These are phyloP conservation scores for Penaeus vannamei DNA, from an alignment of 1,140 invertebrate species.

Conservation along the genomic window DNA sequence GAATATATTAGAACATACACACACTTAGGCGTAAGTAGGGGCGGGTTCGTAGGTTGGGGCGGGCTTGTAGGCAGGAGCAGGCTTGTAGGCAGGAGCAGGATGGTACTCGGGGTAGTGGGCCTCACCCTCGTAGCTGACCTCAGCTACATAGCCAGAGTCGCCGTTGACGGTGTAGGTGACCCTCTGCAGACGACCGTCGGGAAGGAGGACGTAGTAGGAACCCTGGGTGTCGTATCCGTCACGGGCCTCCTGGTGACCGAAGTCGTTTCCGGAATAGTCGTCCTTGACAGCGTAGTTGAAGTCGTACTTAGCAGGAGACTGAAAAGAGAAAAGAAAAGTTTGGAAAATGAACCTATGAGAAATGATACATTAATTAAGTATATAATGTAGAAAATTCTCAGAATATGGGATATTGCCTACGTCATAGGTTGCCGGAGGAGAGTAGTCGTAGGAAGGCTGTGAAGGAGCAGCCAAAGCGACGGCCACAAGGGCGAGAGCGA, in stretches of 20 bases:
- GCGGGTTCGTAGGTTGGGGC: background rate
- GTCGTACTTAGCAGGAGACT: conserved; percentile 11
- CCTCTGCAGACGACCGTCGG: conserved; percentile 20
- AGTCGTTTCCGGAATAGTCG: conserved; percentile 14
- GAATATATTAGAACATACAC: too few species aligned
- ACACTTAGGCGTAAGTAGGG: too few species aligned
- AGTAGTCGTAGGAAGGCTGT: too few species aligned
- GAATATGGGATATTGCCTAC: too few species aligned
- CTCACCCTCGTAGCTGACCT: conserved; percentile 6
- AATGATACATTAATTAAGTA: background rate
- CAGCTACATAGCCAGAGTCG: background rate
- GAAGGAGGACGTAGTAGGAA: background rate
- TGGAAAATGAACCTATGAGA: background rate
- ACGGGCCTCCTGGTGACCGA: too few species aligned
- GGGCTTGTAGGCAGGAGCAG: background rate
- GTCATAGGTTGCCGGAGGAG: too few species aligned
- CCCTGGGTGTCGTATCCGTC: background rate
- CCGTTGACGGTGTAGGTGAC: background rate
- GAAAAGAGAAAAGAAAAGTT: background rate
- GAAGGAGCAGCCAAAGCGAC: too few species aligned
- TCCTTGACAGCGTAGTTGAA: conserved; percentile 18
- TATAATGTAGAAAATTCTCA: too few species aligned
- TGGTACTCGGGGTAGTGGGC: conserved; percentile 18
- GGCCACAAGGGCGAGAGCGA: too few species aligned
- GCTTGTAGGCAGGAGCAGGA: background rate